Base-by-base conservation (phyloP, 2,888 invertebrate genomes). In the Eutolmus rufibarbis region DNA sequence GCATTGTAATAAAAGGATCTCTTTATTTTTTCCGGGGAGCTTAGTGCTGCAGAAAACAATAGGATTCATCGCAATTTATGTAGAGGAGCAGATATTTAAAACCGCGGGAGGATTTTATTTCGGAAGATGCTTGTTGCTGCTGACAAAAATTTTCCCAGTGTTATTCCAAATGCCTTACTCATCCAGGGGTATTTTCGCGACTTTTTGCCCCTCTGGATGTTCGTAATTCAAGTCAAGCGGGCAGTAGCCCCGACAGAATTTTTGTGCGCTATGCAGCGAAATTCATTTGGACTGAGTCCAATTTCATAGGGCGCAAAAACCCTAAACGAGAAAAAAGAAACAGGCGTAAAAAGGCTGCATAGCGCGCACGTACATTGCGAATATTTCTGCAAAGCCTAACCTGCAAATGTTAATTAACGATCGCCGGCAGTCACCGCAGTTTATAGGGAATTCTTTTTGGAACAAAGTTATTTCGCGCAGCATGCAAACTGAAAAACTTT, bases 381-480 rank as follows among this genome's bases (percentile, higher is more conserved):
- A n/a, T 31, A 51, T 34, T 78, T 78, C n/a, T 78, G 43, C 79
- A 79, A 28, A 28, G 23, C 51, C 23, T 14, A 79, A 51, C 56
- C 79, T 79, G 79, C 46, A 79, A 40, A 79, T 79, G 79, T 51
- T 79, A 79, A 79, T 79, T 79, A 79, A 79, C 51, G 79, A 79
- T 79, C 40, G 5, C 46, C 79, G 28, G 31, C 28, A 14, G 79
- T 51, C 8, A 23, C 79, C 79, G n/a, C 46, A 79, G 19, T 28
- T 51, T 79, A 79, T 56, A 31, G 51, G 5, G 43, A 23, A 79
- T 31, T 79, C 16, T 12, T 4, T 79, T 79, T 9, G 79, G 51
- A 51, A 23, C 31, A 34, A 28, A 9, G 66, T 12, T 9, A 28
- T 66, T 66, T 66, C 5, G 66, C 12, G 66, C 28, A 28, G 66